These are phyloP conservation scores for Phyto melanocephala DNA, from an alignment of 2,888 invertebrate genomes.

Conservation along the genomic window DNA sequence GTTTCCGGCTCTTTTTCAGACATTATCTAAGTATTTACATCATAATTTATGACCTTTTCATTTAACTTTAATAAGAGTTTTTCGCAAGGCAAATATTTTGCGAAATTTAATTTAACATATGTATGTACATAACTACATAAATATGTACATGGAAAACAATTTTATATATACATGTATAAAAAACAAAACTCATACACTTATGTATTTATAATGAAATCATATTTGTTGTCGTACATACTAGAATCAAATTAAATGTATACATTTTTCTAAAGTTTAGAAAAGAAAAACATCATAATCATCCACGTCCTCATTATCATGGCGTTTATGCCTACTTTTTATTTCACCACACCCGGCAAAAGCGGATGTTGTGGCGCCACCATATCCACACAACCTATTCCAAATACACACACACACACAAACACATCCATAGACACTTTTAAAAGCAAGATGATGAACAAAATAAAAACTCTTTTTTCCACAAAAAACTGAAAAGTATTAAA, in stretches of 20 bases:
- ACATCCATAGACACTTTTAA: background rate
- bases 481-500: slow-evolving; percentile 18
- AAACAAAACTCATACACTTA: background rate
- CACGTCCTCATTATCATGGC: slow-evolving; percentile 15
- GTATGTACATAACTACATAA: background rate
- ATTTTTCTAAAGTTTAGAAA: slow-evolving; percentile 5
- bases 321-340: slow-evolving; percentile 40
- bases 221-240: no score
- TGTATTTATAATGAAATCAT: no score
- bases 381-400: slow-evolving; percentile 17
- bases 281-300: slow-evolving; percentile 4
- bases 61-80: background rate
- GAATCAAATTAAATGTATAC: background rate
- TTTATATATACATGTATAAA: background rate
- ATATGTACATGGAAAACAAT: background rate
- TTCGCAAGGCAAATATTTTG: background rate
- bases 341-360: slow-evolving; percentile 61
- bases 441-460: background rate
- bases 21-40: background rate
- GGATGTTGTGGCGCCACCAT: slow-evolving; percentile 64
- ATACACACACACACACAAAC: background rate
- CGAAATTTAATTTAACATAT: background rate
- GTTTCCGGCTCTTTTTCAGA: slow-evolving; percentile 38
- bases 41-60: slow-evolving; percentile 39
- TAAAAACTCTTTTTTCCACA: slow-evolving; percentile 13